Evolutionary conservation across 1,140 invertebrate species (phyloP).

Genomic region (Papilio polyxenes): DNA sequence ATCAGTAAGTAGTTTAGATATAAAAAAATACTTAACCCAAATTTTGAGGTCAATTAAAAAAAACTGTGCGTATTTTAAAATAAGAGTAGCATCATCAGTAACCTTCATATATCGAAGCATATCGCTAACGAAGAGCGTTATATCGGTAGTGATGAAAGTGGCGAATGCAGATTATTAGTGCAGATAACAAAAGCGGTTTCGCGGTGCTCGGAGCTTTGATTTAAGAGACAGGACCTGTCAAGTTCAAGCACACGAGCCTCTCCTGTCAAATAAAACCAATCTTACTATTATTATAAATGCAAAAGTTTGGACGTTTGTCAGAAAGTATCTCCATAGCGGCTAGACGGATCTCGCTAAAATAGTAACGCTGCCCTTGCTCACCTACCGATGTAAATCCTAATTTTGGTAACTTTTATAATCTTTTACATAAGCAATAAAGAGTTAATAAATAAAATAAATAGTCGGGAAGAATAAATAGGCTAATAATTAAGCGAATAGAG

Average conservation of each 20-base stretch:
- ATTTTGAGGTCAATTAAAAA: not conserved
- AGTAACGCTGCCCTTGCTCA: too few species aligned
- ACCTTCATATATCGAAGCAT: not conserved
- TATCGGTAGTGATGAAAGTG: slow-evolving; percentile 25
- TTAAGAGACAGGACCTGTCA: not conserved
- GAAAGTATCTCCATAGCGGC: too few species aligned
- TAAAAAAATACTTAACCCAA: not conserved
- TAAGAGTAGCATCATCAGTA: not conserved
- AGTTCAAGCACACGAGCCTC: not conserved
- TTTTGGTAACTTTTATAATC: too few species aligned
- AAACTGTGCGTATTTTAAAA: not conserved
- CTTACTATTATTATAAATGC: too few species aligned
- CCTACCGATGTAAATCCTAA: too few species aligned
- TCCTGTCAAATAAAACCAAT: not conserved
- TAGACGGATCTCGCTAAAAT: too few species aligned
- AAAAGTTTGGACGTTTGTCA: too few species aligned
- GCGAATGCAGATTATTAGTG: slow-evolving; percentile 51
- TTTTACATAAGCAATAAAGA: too few species aligned
- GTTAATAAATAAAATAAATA: too few species aligned
- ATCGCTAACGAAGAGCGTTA: slow-evolving; percentile 27
- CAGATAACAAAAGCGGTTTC: slow-evolving; percentile 44
- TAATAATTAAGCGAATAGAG: too few species aligned
- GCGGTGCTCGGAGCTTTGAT: not conserved
- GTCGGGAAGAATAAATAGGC: too few species aligned
- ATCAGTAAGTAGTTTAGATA: not conserved